A percentile compares a stretch with the other conserved stretches of the same genome.
These are phyloP conservation scores for Aldrovandia affinis DNA, from an alignment of 2,797 vertebrate species.

Conservation along the genomic window DNA sequence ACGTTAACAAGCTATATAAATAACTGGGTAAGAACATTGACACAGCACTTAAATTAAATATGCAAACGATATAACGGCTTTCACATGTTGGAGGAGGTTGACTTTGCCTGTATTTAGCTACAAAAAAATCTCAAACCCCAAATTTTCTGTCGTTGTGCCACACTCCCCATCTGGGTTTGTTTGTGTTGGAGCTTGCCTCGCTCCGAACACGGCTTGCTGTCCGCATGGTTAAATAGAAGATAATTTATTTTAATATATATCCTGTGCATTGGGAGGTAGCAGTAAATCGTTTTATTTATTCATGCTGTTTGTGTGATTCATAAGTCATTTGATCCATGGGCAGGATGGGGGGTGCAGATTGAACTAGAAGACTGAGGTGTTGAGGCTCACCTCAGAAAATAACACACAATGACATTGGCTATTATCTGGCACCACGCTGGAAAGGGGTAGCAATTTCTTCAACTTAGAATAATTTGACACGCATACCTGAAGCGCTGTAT, in stretches of 20 bases:
- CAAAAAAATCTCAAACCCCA: too few species aligned
- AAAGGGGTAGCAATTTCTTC: slow-evolving; percentile 30
- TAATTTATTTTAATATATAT: slow-evolving; percentile 54
- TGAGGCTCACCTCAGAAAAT: slow-evolving; percentile 44
- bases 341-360: slow-evolving; percentile 59
- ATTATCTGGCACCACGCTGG: slow-evolving; percentile 56
- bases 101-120: not conserved
- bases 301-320: slow-evolving; percentile 58
- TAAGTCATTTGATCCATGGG: slow-evolving; percentile 67
- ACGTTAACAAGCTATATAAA: too few species aligned
- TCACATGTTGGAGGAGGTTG: not conserved
- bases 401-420: slow-evolving; percentile 48
- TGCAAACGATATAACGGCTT: too few species aligned
- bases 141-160: not conserved
- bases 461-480: slow-evolving; percentile 15
- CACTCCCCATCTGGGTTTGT: slow-evolving; percentile 31
- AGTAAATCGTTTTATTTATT: slow-evolving; percentile 70
- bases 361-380: slow-evolving; percentile 61
- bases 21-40: too few species aligned
- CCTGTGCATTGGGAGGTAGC: slow-evolving; percentile 51
- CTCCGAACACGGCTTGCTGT: slow-evolving; percentile 19
- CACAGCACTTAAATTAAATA: too few species aligned
- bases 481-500: not conserved
- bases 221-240: slow-evolving; percentile 49
- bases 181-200: slow-evolving; percentile 35